Conservation (phyloP, 2,888 invertebrate genomes). For the Acronicta alni region DNA sequence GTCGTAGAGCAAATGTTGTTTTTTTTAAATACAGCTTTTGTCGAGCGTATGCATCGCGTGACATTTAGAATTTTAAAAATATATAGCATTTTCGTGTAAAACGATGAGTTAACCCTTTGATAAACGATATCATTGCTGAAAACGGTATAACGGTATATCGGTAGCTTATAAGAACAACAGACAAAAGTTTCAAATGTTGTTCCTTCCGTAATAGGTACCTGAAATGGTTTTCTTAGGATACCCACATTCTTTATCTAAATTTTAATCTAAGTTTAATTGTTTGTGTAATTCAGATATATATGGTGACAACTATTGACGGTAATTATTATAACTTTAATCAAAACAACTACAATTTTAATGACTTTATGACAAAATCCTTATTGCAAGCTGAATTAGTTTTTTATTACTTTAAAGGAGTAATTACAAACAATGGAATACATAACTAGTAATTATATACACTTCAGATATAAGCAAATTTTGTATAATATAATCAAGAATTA, state of each 20-base stretch:
- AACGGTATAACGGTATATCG: constrained; percentile 6
- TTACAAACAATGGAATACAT: background rate
- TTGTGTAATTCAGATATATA: background rate
- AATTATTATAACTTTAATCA: constrained; percentile 11
- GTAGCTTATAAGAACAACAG: constrained; percentile 3
- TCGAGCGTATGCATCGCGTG: constrained; percentile 41
- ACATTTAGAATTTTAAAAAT: constrained; percentile 45
- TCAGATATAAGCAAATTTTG: background rate
- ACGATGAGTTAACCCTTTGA: constrained; percentile 33
- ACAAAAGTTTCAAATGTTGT: constrained; percentile 11
- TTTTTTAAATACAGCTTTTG: constrained; percentile 50
- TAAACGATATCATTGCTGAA: constrained; percentile 18
- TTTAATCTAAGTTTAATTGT: background rate
- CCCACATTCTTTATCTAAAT: background rate
- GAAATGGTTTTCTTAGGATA: constrained; percentile 24
- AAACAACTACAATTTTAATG: constrained; percentile 5
- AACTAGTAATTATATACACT: constrained; percentile 1
- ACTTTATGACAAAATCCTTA: constrained; percentile 8
- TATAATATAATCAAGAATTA: background rate
- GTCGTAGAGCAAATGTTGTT: constrained; percentile 45
- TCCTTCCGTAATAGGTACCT: background rate
- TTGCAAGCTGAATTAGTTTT: constrained; percentile 9
- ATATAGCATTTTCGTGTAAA: constrained; percentile 19
- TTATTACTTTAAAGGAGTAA: constrained; percentile 1
- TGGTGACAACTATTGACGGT: background rate